Evolutionary conservation across 2,888 invertebrate genomes (phyloP).

Genomic region (Sinohyriopsis cumingii): DNA sequence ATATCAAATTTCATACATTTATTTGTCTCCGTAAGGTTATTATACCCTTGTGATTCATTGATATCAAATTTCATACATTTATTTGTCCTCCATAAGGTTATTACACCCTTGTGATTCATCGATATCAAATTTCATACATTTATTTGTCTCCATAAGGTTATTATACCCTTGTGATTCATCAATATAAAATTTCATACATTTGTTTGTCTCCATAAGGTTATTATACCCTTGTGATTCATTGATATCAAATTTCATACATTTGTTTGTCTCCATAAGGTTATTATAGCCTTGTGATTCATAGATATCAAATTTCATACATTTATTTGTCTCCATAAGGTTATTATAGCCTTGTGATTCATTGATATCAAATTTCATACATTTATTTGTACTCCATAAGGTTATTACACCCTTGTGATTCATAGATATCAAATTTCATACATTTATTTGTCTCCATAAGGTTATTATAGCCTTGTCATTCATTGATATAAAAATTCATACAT

Average conservation of each 20-base stretch:
- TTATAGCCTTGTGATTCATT: not conserved
- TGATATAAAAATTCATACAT: not conserved
- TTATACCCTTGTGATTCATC: not conserved
- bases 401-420: not conserved
- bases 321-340: not conserved
- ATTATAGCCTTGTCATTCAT: not conserved
- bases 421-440: not conserved
- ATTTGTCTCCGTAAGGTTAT: not conserved
- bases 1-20: not conserved
- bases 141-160: not conserved
- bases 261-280: not conserved
- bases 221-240: not conserved
- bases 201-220: not conserved
- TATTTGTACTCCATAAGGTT: not conserved
- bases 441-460: not conserved
- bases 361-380: not conserved
- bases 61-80: not conserved
- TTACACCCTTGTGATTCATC: not conserved
- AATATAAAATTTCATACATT: not conserved
- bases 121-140: not conserved
- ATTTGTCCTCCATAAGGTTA: not conserved
- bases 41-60: not conserved
- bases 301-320: not conserved
- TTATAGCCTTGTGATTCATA: not conserved
- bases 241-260: not conserved